Evolutionary conservation across 2,113 vertebrate species (phyloP).

Genomic region (Rostratula benghalensis): DNA sequence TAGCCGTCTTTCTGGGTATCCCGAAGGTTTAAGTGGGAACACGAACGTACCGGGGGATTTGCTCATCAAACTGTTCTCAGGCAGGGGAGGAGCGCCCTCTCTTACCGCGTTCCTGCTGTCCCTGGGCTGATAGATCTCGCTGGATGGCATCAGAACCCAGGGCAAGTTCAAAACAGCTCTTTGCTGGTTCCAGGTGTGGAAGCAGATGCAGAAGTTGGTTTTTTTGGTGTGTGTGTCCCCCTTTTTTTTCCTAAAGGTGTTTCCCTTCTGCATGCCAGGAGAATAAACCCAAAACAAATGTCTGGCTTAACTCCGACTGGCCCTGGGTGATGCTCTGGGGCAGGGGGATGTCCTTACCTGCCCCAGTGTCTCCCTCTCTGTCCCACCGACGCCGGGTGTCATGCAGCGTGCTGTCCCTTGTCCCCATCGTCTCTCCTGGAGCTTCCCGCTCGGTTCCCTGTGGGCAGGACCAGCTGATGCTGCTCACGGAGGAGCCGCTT

Average conservation of each 20-base stretch:
- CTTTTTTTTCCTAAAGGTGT: neutral
- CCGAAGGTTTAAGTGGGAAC: neutral
- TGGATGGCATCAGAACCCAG: neutral
- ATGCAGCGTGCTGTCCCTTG: neutral
- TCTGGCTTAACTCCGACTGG: neutral
- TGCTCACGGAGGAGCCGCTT: rapidly evolving
- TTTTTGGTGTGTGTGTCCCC: too few relatives aligned
- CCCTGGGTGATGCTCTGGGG: rapidly evolving
- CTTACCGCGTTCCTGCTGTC: neutral
- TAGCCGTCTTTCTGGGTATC: neutral
- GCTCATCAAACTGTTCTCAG: neutral
- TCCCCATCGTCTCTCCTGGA: rapidly evolving
- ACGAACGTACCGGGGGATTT: neutral
- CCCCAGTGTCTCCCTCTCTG: rapidly evolving
- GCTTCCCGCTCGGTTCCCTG: neutral
- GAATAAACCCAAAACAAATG: rapidly evolving
- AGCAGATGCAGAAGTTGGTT: rapidly evolving
- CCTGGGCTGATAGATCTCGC: neutral
- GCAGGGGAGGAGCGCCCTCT: neutral
- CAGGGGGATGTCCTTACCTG: neutral
- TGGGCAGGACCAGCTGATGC: rapidly evolving
- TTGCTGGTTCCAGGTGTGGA: neutral
- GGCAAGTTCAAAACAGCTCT: neutral
- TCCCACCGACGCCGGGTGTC: rapidly evolving
- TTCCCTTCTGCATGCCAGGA: neutral